A percentile compares a stretch with the other conserved stretches of the same genome.
Conservation (phyloP, 2,113 vertebrate species). For the Tachysurus vachellii region DNA sequence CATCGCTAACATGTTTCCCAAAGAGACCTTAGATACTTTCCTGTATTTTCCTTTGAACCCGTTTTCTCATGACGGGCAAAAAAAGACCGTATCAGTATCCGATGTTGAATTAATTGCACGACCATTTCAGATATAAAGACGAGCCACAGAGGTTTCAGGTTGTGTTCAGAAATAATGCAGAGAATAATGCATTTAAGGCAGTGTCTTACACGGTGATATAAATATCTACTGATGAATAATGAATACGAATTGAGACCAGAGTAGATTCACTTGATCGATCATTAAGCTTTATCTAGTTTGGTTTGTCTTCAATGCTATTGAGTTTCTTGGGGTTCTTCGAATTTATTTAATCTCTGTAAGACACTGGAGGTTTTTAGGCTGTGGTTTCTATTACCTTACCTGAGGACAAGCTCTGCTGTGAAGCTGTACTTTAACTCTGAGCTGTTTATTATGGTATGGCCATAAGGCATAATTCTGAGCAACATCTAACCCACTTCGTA, state of each 20-base stretch:
- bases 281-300: neutral
- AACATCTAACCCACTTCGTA: slow-evolving; percentile 56
- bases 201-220: neutral
- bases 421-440: slow-evolving; percentile 53
- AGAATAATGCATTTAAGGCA: neutral
- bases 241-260: neutral
- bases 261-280: slow-evolving; percentile 5
- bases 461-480: slow-evolving; percentile 57
- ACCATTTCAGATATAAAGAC: neutral
- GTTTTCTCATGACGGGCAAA: neutral
- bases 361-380: slow-evolving; percentile 38
- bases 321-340: slow-evolving; percentile 1
- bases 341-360: slow-evolving; percentile 47
- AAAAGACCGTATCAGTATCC: neutral
- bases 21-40: slow-evolving; percentile 30
- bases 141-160: neutral
- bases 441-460: slow-evolving; percentile 64
- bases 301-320: slow-evolving; percentile 21
- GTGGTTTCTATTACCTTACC: slow-evolving; percentile 46
- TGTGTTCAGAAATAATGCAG: neutral
- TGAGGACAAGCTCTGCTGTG: slow-evolving; percentile 28
- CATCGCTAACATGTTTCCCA: neutral
- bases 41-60: neutral
- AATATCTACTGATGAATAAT: slow-evolving; percentile 11
- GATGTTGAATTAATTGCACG: neutral